Base-by-base conservation (phyloP, 1,140 invertebrate genomes). In the Octopus bimaculoides region DNA sequence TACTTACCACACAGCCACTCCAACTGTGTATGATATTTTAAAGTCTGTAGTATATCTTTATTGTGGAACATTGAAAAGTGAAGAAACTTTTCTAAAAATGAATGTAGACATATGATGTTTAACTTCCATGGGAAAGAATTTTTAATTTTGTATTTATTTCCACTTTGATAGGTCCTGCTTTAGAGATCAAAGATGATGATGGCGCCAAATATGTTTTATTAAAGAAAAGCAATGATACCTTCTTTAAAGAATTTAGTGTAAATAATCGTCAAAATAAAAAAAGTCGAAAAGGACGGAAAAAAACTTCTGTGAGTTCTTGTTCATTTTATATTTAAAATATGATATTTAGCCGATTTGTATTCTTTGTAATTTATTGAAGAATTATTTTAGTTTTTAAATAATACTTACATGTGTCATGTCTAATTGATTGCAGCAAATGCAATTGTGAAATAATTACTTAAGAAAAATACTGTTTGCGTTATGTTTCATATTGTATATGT, bases 161-260 rank as follows among this genome's bases (percentile, higher is more conserved):
- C 12, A 14, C n/a, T 66, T 66, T 66, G 61, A 14, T 77, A 26
- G 85, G 83, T 26, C 81, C 82, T 9, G 84, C 82, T 4, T 81
- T 85, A 56, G 85, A 87, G 77, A 75, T 85, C 53, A 84, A 86
- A 77, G 87, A 86, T 77, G 74, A 75, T 17, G 12, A 75, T 53
- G 74, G 74, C 3, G 86, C 87, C 26, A 86, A 85, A 81, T 87
- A 86, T 77, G 82, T 88, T 1, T 78, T 88, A 10, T 79, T 85
- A 14, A 86, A 85, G 77, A 88, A 87, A 78, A 79, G 78, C 14
- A 85, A 85, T 9, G 88, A 87, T 12, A 71, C 77, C 6, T 66
- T 52, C 52, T 79, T 83, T 14, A 54, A 80, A 52, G 75, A 66
- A 9, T 61, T 81, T 17, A 77, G 79, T 74, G 75, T 81, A 55